Evolutionary conservation across 1,140 invertebrate species (phyloP).

Genomic region (Leptinotarsa undecemlineata): DNA sequence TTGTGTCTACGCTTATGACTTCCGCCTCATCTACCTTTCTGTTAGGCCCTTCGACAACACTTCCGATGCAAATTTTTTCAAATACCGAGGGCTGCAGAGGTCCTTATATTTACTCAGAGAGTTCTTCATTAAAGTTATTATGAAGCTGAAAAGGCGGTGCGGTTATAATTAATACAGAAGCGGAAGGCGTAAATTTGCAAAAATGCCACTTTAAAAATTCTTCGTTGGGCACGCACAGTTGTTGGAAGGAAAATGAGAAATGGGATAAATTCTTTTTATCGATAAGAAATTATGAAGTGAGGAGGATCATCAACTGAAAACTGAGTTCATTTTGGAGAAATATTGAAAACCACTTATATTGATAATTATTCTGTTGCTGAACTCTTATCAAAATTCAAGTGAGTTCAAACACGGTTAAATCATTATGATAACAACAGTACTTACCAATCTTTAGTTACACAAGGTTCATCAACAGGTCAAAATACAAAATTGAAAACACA

Average conservation of each 20-base stretch:
- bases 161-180: constrained; percentile 41
- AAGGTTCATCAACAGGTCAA: no score
- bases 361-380: no score
- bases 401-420: no score
- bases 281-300: no score
- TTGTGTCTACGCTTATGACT: background rate
- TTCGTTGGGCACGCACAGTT: constrained; percentile 12
- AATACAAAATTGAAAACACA: no score
- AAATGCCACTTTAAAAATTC: constrained; percentile 26
- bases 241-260: background rate
- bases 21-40: constrained; percentile 25
- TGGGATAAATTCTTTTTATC: no score
- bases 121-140: constrained; percentile 46
- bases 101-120: constrained; percentile 36
- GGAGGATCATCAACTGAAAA: no score
- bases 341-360: no score
- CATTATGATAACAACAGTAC: no score
- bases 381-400: no score
- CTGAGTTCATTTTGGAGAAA: no score
- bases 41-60: constrained; percentile 27
- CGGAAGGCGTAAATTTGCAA: constrained; percentile 25
- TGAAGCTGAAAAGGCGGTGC: constrained; percentile 28
- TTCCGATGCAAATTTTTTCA: constrained; percentile 47
- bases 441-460: no score
- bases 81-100: constrained; percentile 15